Percentiles rank a stretch among this genome's conserved stretches.
These are phyloP conservation scores for Bemisia tabaci DNA, from an alignment of 1,140 invertebrate genomes.

Conservation along the genomic window DNA sequence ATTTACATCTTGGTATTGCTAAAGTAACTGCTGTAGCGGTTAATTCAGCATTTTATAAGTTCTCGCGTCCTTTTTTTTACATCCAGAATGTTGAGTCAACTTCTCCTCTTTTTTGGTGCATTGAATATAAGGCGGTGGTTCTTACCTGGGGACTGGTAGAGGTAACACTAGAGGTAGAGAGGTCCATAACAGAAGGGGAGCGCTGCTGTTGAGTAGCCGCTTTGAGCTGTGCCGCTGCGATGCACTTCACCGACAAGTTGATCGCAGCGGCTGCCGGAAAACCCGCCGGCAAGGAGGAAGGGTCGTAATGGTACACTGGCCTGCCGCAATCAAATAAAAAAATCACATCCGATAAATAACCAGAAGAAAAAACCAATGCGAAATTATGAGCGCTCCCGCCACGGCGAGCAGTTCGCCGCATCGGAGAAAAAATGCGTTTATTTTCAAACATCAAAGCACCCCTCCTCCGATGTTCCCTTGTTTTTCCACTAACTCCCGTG, in stretches of 20 bases:
- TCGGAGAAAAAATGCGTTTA: constrained; percentile 2
- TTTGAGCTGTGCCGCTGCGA: constrained; percentile 49
- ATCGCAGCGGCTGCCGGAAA: constrained; percentile 52
- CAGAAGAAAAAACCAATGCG: too few species aligned
- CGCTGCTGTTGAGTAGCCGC: constrained; percentile 21
- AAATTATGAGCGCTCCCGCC: too few species aligned
- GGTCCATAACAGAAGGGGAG: constrained; percentile 62
- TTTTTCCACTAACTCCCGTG: background rate
- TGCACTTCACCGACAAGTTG: constrained; percentile 70
- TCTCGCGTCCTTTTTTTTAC: too few species aligned
- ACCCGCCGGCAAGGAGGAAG: constrained; percentile 38
- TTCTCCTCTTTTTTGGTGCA: too few species aligned
- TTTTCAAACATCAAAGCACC: background rate
- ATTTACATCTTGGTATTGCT: too few species aligned
- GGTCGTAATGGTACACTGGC: constrained; percentile 60
- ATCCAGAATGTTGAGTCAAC: too few species aligned
- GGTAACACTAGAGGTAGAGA: constrained; percentile 69
- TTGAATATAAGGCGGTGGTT: too few species aligned
- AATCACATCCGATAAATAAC: too few species aligned
- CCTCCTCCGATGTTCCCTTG: background rate
- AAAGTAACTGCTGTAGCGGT: too few species aligned
- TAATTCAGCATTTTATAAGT: too few species aligned
- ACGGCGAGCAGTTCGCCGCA: too few species aligned
- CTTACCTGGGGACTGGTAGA: constrained; percentile 70
- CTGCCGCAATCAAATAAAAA: too few species aligned